phyloP scores from a whole-genome alignment of 1,140 invertebrate species.

The Archegozetes longisetosus region DNA sequence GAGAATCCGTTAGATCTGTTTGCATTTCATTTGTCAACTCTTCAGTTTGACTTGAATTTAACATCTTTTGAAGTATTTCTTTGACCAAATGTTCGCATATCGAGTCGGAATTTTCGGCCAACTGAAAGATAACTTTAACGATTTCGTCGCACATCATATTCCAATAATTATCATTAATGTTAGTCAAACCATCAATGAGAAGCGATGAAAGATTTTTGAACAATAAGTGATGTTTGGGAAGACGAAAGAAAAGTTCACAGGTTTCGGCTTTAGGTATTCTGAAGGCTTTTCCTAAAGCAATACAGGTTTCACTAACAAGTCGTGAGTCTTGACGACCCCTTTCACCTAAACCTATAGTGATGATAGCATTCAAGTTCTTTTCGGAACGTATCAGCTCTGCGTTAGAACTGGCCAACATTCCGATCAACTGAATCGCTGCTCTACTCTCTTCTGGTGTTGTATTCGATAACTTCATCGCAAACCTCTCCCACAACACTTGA shows the following conservation, averaged over 20 bases:
- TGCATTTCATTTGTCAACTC: not conserved
- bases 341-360: constrained; percentile 38
- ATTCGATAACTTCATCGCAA: constrained; percentile 52
- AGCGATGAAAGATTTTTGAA: constrained; percentile 34
- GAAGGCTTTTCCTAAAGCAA: constrained; percentile 37
- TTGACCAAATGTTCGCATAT: constrained; percentile 30
- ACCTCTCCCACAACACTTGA: constrained; percentile 62
- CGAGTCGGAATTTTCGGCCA: constrained; percentile 35
- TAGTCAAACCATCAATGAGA: constrained; percentile 32
- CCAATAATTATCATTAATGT: constrained; percentile 33
- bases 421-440: constrained; percentile 49
- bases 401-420: constrained; percentile 46
- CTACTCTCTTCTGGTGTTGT: constrained; percentile 47
- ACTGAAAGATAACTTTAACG: constrained; percentile 41
- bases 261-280: constrained; percentile 23
- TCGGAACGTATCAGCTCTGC: constrained; percentile 32
- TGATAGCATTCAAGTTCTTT: constrained; percentile 40
- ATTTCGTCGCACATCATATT: constrained; percentile 40
- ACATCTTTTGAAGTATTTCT: constrained; percentile 3
- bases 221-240: constrained; percentile 37
- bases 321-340: constrained; percentile 35
- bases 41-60: not conserved
- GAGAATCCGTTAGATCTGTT: not conserved
- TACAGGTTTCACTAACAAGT: constrained; percentile 40
- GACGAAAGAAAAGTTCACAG: constrained; percentile 27